Conservation (phyloP, 2,113 vertebrate species). For the Gracilinanus agilis region DNA sequence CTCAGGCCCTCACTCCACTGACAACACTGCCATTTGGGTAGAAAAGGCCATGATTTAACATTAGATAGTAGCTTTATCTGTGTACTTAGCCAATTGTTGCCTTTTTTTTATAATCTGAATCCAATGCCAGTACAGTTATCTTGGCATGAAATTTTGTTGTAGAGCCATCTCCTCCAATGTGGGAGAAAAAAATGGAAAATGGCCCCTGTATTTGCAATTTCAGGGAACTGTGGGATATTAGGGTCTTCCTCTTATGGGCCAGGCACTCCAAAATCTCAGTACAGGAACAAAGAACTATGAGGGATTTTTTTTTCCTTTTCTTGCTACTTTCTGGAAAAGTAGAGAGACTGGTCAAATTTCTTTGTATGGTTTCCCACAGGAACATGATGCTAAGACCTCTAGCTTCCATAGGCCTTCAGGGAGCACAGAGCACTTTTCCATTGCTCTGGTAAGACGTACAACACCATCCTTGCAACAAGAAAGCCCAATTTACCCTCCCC, state of each 20-base stretch:
- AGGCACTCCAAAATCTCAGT: background rate
- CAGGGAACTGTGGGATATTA: background rate
- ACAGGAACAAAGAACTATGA: background rate
- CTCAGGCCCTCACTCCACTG: fast-evolving
- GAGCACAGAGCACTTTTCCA: background rate
- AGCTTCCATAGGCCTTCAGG: background rate
- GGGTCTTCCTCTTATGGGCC: background rate
- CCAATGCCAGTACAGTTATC: constrained; percentile 14
- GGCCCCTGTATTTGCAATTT: constrained; percentile 12
- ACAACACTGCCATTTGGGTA: background rate
- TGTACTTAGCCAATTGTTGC: background rate
- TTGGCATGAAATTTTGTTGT: background rate
- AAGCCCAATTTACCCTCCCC: background rate
- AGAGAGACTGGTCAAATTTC: background rate
- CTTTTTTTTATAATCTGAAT: constrained; percentile 23
- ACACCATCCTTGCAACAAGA: background rate
- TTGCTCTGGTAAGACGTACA: background rate
- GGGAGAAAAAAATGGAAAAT: background rate
- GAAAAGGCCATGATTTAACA: background rate
- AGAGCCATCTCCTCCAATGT: constrained; percentile 16
- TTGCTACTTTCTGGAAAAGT: background rate
- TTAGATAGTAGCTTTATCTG: background rate
- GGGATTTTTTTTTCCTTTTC: background rate
- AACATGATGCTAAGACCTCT: background rate
- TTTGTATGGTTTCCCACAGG: background rate